Evolutionary conservation across 2,888 invertebrate species (phyloP), one percentile per base, ranked within the genome.

Genomic region (Prenolepis imparis): DNA sequence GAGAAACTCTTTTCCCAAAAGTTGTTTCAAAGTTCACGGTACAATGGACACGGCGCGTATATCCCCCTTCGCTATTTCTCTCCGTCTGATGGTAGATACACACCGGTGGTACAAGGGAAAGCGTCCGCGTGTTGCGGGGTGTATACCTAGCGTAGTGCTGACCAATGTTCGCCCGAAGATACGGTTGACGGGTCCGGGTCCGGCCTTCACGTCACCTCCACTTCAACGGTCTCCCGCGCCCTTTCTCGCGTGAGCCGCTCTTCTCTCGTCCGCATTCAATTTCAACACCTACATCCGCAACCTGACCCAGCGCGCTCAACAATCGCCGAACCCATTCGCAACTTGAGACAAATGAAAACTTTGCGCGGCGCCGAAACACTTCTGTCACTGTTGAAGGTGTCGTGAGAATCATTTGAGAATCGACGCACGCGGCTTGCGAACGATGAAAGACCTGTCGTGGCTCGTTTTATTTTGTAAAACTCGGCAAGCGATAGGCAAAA

Each of bases 21-120:
- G 93, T 94, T 94, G 94, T 92, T 90, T 86, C 92, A 91, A 94
- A 94, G 94, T 94, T 94, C 92, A 92, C 91, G 92, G 92, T 91
- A 94, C 94, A 94, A 94, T 94, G 92, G 93, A 87, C 90, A 90
- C 59, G 44, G 44, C 89, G 85, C 90, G 91, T 92, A 91, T 92
- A 91, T 91, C 89, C 90, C 87, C 80, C 73, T 82, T 68, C 70
- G 83, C 84, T 90, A 89, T 90, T 90, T 87, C 89, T 88, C 90
- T 67, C 24, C 73, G 67, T 52, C 82, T 68, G 88, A 90, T 88
- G 86, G 88, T 82, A 89, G 90, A 90, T 90, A 90, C 84, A 87
- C 68, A 63, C 80, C 78, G 48, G n/a, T 77, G 86, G 86, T 80
- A 80, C 78, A 87, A 88, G 90, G 90, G 91, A 91, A 92, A 92